Base-by-base conservation (phyloP, 1,140 invertebrate species). In the Oedothorax gibbosus region DNA sequence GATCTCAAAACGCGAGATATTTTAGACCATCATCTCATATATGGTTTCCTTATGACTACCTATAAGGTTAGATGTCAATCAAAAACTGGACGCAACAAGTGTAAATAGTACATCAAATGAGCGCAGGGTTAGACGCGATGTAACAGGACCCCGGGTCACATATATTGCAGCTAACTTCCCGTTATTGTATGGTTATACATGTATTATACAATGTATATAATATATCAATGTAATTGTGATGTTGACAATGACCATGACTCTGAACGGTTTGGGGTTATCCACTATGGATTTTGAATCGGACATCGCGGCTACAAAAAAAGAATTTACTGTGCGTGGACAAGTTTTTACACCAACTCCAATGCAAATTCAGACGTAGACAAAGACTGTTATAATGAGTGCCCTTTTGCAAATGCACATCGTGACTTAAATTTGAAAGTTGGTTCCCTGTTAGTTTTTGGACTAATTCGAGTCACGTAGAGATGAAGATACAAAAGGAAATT, bases 261-360 rank as follows among this genome's bases (percentile, higher is more conserved):
- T 79, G 75, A 68, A 79, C 35, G 21, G 15, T 35, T 35, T 12
- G 9, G 57, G 72, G 72, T 75, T 79, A 68, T 79, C 65, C 64
- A 79, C 50, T 79, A n/a, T 79, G 66, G 11, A 54, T 79, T 79
- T 79, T 65, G n/a, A 68, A 54, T 79, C 5, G 64, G 49, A 54
- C 75, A 64, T 64, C 21, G 18, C 4, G 14, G 21, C 21, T 12
- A 79, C 49, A 53, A 57, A 79, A 64, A 77, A 77, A 79, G n/a
- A n/a, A n/a, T n/a, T 66, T 54, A 56, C 11, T 64, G 18, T 68
- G 9, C 18, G 7, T 8, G 8, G n/a, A 71, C 51, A 71, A 6
- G 15, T 18, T 11, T 71, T 71, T 71, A n/a, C n/a, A 49, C 15
- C n/a, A 18, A n/a, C 54, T 71, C 53, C 54, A 6, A 71, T 71